Base-by-base conservation (phyloP, 2,113 vertebrate species). In the Benthochromis sp. region DNA sequence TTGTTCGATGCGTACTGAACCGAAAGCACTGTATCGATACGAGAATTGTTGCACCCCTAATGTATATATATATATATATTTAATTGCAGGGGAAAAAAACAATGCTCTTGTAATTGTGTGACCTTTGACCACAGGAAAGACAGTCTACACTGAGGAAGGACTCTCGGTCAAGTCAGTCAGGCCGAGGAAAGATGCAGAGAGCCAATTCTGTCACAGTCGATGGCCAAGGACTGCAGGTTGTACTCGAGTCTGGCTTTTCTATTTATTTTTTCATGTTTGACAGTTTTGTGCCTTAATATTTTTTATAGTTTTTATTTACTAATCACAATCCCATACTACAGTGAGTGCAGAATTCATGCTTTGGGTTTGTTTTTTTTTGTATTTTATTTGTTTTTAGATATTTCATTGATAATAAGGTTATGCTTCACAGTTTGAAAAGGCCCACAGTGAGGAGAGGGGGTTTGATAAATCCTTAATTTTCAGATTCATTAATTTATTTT, bases 141-240 rank as follows among this genome's bases (percentile, higher is more conserved):
- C 97, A 98, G 93, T 92, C 97, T 16, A 98, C 97, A 2, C 87
- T 98, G 92, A 98, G 97, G 94, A 98, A 97, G 71, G 98, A 99
- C 88, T 98, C 94, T 90, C 96, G 94, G 87, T 95, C 84, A 92
- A 97, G 94, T 96, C 98, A 97, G 95, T 95, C 96, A 21, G 95
- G 98, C 79, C 91, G 96, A 83, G 97, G 94, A 85, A 98, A 98
- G 94, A 98, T 99, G 97, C 98, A 99, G 91, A 96, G 98, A 95
- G 98, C 97, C 57, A 99, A 99, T 93, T 99, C 98, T 0, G 97
- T 98, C 69, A 99, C 98, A 0, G 95, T 98, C 81, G 98, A 99
- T 80, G 98, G 98, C 36, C 98, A 99, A 95, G 98, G 98, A 38
- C 96, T 99, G 83, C 98, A 99, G 98, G 98, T 98, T 91, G 88